Evolutionary conservation across 1,140 invertebrate genomes (phyloP).

Genomic region (Drosophila orena): DNA sequence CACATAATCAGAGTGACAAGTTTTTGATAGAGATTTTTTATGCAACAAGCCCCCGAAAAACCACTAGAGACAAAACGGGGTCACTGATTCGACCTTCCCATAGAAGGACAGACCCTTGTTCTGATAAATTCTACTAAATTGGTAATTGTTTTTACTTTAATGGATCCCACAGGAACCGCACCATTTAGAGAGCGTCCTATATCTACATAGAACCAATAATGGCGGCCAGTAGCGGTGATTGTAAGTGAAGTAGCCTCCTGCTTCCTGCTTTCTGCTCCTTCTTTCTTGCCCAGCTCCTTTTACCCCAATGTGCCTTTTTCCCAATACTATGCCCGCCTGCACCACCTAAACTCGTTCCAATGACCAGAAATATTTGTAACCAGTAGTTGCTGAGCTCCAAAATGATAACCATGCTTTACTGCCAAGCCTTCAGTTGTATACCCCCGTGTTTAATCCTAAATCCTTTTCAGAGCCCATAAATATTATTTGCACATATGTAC

Average conservation of each 20-base stretch:
- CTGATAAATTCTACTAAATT: conserved; percentile 17
- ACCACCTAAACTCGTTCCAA: neutral
- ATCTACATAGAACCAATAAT: conserved; percentile 46
- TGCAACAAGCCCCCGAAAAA: conserved; percentile 39
- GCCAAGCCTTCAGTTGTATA: neutral
- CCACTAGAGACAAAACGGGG: conserved; percentile 5
- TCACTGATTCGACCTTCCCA: conserved; percentile 55
- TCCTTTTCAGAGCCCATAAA: neutral
- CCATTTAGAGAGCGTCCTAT: conserved; percentile 39
- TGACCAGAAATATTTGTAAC: neutral
- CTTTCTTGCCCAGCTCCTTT: conserved; percentile 5
- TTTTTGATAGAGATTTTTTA: conserved; percentile 67
- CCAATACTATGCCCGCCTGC: neutral
- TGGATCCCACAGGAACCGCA: conserved; percentile 73
- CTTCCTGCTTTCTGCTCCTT: conserved; percentile 13
- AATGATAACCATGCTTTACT: neutral
- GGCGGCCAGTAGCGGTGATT: conserved; percentile 73
- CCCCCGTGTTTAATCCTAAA: neutral
- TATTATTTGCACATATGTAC: too few relatives aligned
- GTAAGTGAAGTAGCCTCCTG: conserved; percentile 59
- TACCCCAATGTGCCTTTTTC: neutral
- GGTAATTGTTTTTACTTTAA: conserved; percentile 55
- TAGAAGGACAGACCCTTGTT: conserved; percentile 14
- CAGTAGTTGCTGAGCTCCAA: conserved; percentile 1
- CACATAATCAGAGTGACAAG: conserved; percentile 37